Base-by-base conservation (phyloP, 2,888 invertebrate species). In the Philonicus albiceps region DNA sequence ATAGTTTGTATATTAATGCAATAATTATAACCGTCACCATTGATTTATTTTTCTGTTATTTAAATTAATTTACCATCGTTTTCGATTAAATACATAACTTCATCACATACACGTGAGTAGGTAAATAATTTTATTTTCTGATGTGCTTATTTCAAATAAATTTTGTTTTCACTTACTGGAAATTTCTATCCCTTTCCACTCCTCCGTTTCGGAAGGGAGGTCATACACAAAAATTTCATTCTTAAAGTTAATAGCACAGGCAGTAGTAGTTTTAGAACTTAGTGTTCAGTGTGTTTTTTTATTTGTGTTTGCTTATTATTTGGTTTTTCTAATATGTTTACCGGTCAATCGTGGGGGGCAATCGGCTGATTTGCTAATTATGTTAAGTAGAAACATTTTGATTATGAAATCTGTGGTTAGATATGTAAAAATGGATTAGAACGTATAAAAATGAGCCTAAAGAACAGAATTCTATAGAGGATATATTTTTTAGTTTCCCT, bases 241-340 rank as follows among this genome's bases (percentile, higher is more conserved):
- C 80, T 53, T 80, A 80, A 80, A 80, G 27, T 80, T 80, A 80
- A n/a, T 80, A 80, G 80, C 80, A 80, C 80, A 80, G 80, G 49
- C 80, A 49, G 80, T 80, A 49, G 27, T 76, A 76, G 76, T 76
- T 19, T 76, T 80, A 53, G 27, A 53, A 74, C n/a, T 16, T 34
- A 74, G 74, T 74, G 64, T 64, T 64, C 64, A 64, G 49, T 64
- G 64, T 19, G 27, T 22, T 64, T 64, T 22, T 13, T 53, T n/a
- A n/a, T n/a, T 19, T 64, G 16, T 49, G n/a, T 49, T n/a, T 49
- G 7, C 4, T 43, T 19, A n/a, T 19, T 53, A n/a, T 53, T 43
- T 53, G 16, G n/a, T 53, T 64, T 22, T 27, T 11, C 22, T 22
- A 64, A 64, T 40, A 40, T 49, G 16, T 49, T 49, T 49, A 22